phyloP scores from a whole-genome alignment of 2,113 vertebrate genomes.

The Nothoprocta pentlandii region DNA sequence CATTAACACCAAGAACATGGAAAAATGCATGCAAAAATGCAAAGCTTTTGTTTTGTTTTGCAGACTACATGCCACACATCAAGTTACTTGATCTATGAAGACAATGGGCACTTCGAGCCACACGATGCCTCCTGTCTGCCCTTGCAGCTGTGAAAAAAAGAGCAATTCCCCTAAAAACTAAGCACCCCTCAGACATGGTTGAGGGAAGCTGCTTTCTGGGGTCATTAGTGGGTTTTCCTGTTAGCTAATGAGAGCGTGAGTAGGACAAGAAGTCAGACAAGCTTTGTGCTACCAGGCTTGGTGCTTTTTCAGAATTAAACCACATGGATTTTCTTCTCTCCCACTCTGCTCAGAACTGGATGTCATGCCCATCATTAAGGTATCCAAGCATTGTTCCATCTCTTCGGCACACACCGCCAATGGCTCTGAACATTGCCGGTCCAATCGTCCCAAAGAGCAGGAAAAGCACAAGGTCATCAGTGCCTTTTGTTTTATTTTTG shows the following conservation, averaged over 20 bases:
- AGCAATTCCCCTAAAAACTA: too few species aligned
- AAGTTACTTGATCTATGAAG: too few species aligned
- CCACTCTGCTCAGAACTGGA: neutral
- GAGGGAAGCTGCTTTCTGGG: neutral
- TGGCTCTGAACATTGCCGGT: neutral
- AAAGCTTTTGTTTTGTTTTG: too few species aligned
- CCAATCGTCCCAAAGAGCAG: neutral
- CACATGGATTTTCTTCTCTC: neutral
- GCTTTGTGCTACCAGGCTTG: neutral
- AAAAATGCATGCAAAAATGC: neutral
- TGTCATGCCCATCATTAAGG: neutral
- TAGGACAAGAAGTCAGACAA: neutral
- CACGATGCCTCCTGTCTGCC: too few species aligned
- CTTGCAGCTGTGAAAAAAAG: too few species aligned
- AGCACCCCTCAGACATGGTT: too few species aligned
- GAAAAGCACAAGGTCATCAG: neutral
- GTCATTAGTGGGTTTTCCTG: neutral
- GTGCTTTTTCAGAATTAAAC: neutral
- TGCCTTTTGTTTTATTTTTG: neutral
- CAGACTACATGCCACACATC: too few species aligned
- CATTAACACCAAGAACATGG: neutral
- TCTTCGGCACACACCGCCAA: neutral
- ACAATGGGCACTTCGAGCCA: too few species aligned
- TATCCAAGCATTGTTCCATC: neutral
- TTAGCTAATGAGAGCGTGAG: rapidly evolving